A percentile compares a stretch with the other conserved stretches of the same genome.
Evolutionary conservation across 2,888 invertebrate species (phyloP).

Genomic region (Hypena proboscidalis): DNA sequence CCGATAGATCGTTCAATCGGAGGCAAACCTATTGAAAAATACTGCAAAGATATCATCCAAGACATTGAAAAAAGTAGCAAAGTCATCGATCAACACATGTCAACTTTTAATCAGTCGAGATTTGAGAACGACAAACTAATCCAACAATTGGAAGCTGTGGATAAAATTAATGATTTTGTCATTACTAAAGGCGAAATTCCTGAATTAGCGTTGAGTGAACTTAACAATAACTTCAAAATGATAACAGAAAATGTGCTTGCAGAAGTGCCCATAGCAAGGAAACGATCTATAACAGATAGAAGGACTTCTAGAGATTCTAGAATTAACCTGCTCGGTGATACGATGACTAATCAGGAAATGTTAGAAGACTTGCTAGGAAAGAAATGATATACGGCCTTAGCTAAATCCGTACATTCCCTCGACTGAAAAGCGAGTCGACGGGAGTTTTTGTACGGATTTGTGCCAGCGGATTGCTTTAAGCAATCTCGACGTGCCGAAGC

Average conservation of each 20-base stretch:
- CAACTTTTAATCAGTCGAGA: slow-evolving; percentile 72
- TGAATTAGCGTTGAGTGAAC: slow-evolving; percentile 60
- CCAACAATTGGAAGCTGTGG: slow-evolving; percentile 78
- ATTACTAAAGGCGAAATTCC: slow-evolving; percentile 64
- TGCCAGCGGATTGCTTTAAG: slow-evolving; percentile 25
- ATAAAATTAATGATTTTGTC: slow-evolving; percentile 79
- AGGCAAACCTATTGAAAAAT: slow-evolving; percentile 70
- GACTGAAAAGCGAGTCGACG: slow-evolving; percentile 5
- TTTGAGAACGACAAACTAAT: slow-evolving; percentile 79
- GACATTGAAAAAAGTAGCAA: slow-evolving; percentile 76
- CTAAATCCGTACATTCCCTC: slow-evolving; percentile 15
- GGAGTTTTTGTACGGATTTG: not conserved
- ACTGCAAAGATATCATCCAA: slow-evolving; percentile 76
- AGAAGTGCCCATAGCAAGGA: slow-evolving; percentile 54
- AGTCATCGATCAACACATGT: slow-evolving; percentile 81
- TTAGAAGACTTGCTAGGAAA: slow-evolving; percentile 75
- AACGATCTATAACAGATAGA: slow-evolving; percentile 66
- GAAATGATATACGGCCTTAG: slow-evolving; percentile 65
- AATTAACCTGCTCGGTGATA: slow-evolving; percentile 64
- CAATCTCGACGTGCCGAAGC: slow-evolving; percentile 9
- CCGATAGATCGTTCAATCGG: slow-evolving; percentile 54
- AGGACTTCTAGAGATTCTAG: slow-evolving; percentile 55
- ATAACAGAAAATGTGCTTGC: slow-evolving; percentile 66
- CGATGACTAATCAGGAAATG: slow-evolving; percentile 74
- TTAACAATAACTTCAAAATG: slow-evolving; percentile 77